Conservation (phyloP, 1,140 invertebrate species). For the Chrysoperla carnea region DNA sequence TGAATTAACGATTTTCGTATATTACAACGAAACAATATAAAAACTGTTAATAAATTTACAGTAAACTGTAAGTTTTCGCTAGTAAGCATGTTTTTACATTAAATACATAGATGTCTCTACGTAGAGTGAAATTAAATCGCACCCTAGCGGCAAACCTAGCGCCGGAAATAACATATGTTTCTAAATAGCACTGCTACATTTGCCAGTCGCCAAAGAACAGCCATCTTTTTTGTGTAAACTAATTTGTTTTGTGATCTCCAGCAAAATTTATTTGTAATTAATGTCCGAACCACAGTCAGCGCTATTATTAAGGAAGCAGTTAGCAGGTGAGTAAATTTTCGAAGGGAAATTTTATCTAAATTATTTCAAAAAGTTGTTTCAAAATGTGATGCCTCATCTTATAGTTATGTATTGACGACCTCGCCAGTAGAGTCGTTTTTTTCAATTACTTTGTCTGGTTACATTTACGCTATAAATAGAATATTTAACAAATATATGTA, state of each 20-base stretch:
- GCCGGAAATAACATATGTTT: constrained; percentile 3
- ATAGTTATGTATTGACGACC: neutral
- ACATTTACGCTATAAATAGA: neutral
- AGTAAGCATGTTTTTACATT: no score
- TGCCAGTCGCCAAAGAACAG: constrained; percentile 22
- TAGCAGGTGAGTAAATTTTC: constrained; percentile 55
- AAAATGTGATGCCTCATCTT: neutral
- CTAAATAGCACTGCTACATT: neutral
- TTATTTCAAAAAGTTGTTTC: no score
- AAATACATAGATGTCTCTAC: no score
- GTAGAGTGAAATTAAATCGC: neutral
- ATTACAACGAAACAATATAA: no score
- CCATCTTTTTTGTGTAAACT: constrained; percentile 38
- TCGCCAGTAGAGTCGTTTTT: neutral
- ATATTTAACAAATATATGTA: no score
- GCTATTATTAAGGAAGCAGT: constrained; percentile 85
- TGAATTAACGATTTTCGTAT: no score
- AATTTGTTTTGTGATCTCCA: constrained; percentile 38
- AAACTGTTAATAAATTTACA: no score
- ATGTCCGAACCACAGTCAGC: constrained; percentile 91
- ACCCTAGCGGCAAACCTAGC: neutral
- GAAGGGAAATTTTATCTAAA: neutral
- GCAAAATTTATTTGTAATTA: constrained; percentile 52
- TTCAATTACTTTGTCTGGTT: neutral
- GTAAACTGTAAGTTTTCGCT: no score